Evolutionary conservation across 2,797 vertebrate species (phyloP), one percentile per base, ranked within the genome.

Genomic region (Halcyon chelicuti): DNA sequence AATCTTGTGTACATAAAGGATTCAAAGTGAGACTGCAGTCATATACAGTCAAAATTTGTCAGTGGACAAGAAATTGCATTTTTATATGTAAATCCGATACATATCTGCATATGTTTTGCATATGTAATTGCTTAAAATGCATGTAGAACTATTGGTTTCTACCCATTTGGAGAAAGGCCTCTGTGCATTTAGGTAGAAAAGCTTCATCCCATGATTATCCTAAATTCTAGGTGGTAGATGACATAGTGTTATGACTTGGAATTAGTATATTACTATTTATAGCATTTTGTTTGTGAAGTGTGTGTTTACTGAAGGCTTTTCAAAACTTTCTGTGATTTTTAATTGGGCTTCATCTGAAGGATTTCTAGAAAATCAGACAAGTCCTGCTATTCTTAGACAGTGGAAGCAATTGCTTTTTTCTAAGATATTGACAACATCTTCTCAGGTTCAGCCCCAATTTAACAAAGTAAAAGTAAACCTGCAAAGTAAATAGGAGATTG

Each of bases 271-370:
- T 79, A 71, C 42, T 66, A 28, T 80, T 75, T 89, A 60, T 65
- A 65, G n/a, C 31, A 75, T 74, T 76, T 79, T 91, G 19, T 91
- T 96, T 85, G 29, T 79, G 51, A 75, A 42, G 5, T 33, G 12
- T 52, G 47, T 28, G 35, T 60, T 12, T 54, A 62, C 33, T 60
- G 82, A 89, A 93, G 35, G 19, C 15, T 89, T 79, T 76, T 81
- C 63, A 76, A 70, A 88, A 67, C n/a, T 80, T 94, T 66, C 28
- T 55, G 3, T 76, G 61, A 26, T 90, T 96, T 91, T 94, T 88
- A 86, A 84, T 66, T 88, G 35, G 35, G 17, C n/a, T 92, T 79
- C 47, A 54, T 5, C 15, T n/a, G 28, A 85, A 94, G 49, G 75
- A 76, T 22, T 88, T 82, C 37, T 54, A 46, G 52, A 95, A 87